These are phyloP conservation scores for Seira musarum DNA, from an alignment of 2,888 invertebrate species.

Conservation along the genomic window DNA sequence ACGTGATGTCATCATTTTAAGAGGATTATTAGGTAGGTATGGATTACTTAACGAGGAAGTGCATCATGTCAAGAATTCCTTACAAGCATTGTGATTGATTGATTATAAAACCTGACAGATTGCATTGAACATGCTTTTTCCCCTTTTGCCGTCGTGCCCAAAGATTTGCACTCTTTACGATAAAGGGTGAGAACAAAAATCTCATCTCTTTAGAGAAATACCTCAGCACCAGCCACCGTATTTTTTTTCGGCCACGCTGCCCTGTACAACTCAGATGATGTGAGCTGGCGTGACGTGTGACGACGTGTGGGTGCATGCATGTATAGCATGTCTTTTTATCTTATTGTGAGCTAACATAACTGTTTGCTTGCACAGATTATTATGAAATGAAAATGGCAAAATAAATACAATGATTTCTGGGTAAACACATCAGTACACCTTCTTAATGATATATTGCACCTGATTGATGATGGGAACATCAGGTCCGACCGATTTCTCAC, in stretches of 20 bases:
- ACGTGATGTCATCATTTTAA: background rate
- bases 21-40: too few relatives aligned
- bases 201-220: too few relatives aligned
- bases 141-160: too few relatives aligned
- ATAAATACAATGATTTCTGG: background rate
- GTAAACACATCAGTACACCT: background rate
- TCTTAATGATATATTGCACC: background rate
- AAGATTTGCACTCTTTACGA: too few relatives aligned
- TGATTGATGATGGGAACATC: background rate
- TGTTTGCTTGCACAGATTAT: too few relatives aligned
- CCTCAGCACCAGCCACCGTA: too few relatives aligned
- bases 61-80: background rate
- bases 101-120: background rate
- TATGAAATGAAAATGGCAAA: background rate
- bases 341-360: background rate
- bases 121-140: background rate
- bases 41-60: background rate
- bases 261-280: too few relatives aligned
- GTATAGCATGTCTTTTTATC: too few relatives aligned
- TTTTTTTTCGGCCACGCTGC: too few relatives aligned
- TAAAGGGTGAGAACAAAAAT: too few relatives aligned
- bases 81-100: background rate
- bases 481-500: background rate
- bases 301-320: background rate
- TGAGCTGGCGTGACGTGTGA: background rate